Evolutionary conservation across 2,113 vertebrate species (phyloP).

Genomic region (Pachyramphus minor): DNA sequence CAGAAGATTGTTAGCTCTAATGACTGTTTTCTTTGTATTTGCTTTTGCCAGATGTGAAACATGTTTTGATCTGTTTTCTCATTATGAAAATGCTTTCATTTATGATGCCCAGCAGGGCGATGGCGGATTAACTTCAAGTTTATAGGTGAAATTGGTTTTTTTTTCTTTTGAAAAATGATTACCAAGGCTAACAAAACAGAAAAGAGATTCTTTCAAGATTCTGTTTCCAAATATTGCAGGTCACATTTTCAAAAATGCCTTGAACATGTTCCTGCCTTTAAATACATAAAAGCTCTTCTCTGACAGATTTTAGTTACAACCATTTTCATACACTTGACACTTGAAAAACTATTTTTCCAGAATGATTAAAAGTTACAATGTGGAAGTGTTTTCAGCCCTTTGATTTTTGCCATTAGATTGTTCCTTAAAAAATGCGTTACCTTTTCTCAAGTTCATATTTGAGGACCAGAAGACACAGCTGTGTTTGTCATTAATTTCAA

Average conservation of each 20-base stretch:
- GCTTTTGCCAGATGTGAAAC: not conserved
- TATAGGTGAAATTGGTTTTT: not conserved
- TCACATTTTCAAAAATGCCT: not conserved
- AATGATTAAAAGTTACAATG: not conserved
- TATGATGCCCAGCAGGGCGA: not conserved
- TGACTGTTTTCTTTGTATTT: not conserved
- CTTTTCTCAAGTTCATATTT: not conserved
- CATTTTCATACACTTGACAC: not conserved
- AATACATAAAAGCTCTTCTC: not conserved
- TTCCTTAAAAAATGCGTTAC: not conserved
- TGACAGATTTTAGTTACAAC: not conserved
- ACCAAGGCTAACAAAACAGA: not conserved
- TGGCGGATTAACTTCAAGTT: not conserved
- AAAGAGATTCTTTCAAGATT: not conserved
- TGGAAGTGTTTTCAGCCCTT: not conserved
- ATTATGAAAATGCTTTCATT: slow-evolving; percentile 1
- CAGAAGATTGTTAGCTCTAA: not conserved
- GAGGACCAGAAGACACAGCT: not conserved
- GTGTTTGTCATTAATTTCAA: not conserved
- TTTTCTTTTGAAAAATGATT: not conserved
- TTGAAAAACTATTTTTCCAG: not conserved
- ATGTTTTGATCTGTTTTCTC: slow-evolving; percentile 29
- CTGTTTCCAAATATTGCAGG: not conserved
- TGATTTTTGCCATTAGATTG: not conserved
- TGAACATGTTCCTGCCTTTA: not conserved